A percentile compares a stretch with the other conserved stretches of the same genome.
Evolutionary conservation across 2,797 vertebrate species (phyloP).

Genomic region (Oreochromis mossambicus): DNA sequence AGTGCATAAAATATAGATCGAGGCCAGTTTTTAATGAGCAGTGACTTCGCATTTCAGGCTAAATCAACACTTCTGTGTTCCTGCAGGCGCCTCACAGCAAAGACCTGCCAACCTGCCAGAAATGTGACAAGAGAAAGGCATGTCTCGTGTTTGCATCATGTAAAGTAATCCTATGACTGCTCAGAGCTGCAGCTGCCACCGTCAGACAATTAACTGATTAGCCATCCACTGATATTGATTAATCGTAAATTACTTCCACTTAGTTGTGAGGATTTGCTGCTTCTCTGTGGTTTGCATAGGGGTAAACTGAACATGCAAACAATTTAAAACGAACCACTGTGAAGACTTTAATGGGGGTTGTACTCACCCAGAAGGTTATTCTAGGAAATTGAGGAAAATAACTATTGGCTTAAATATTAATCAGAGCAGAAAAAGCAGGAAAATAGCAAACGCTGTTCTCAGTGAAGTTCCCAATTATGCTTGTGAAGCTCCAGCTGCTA

Average conservation of each 20-base stretch:
- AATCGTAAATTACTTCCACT: background rate
- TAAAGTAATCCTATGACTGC: background rate
- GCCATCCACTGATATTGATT: background rate
- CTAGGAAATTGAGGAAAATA: background rate
- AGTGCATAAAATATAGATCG: background rate
- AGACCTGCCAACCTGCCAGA: background rate
- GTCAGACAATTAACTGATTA: background rate
- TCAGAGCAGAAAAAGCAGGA: background rate
- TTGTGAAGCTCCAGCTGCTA: background rate
- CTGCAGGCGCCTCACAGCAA: background rate
- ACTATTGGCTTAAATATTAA: background rate
- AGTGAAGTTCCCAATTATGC: background rate
- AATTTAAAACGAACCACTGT: background rate
- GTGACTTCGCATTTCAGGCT: background rate
- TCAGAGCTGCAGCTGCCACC: background rate
- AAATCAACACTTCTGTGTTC: background rate
- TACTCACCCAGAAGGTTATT: background rate
- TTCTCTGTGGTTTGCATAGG: background rate
- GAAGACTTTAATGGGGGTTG: background rate
- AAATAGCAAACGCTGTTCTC: background rate
- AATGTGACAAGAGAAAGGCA: background rate
- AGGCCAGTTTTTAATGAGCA: background rate
- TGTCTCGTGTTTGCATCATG: background rate
- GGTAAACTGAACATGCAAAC: background rate
- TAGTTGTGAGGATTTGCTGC: background rate